Evolutionary conservation across 2,113 vertebrate genomes (phyloP).

Genomic region (Dipodomys stephensi): DNA sequence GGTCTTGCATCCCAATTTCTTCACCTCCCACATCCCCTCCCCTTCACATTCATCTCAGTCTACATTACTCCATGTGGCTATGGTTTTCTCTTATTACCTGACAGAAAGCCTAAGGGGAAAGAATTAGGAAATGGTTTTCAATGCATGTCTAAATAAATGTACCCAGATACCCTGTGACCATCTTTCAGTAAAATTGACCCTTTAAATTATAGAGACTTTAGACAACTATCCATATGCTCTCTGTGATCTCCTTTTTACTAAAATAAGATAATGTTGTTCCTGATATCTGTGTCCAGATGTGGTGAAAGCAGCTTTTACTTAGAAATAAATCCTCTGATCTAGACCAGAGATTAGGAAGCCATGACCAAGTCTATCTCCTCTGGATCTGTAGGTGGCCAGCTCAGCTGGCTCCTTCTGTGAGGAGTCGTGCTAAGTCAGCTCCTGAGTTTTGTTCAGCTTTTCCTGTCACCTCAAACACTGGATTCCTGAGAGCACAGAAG

Average conservation of each 20-base stretch:
- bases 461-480: background rate
- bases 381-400: slow-evolving; percentile 7
- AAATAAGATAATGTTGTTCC: background rate
- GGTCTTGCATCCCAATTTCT: too few relatives aligned
- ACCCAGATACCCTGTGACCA: background rate
- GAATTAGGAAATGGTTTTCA: background rate
- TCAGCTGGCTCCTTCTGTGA: background rate
- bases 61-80: too few relatives aligned
- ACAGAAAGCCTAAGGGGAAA: background rate
- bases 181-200: background rate
- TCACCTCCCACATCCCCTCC: too few relatives aligned
- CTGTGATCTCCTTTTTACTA: background rate
- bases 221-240: background rate
- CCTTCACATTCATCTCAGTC: too few relatives aligned
- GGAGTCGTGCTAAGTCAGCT: background rate
- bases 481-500: slow-evolving; percentile 2
- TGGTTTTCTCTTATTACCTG: too few relatives aligned
- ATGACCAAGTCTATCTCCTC: background rate
- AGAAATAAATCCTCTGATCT: background rate
- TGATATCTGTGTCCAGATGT: background rate
- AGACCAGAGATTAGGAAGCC: background rate
- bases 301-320: background rate
- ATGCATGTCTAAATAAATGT: background rate
- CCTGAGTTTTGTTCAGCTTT: slow-evolving; percentile 47
- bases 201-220: background rate